Percentiles rank a stretch among this genome's conserved stretches.
These are phyloP conservation scores for Rhyacophila evoluta DNA, from an alignment of 2,888 invertebrate genomes.

Conservation along the genomic window DNA sequence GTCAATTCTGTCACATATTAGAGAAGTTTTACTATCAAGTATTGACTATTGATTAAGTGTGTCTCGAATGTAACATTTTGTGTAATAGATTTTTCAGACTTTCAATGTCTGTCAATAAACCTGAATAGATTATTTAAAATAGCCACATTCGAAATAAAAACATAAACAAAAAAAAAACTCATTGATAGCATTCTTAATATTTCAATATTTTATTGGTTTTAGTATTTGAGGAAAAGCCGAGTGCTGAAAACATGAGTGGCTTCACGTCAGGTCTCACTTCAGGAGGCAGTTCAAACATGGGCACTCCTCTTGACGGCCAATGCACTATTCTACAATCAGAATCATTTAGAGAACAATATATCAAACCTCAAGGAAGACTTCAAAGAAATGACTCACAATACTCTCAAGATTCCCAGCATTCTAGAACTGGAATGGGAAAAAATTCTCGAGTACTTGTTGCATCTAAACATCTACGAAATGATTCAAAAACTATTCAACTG, in stretches of 20 bases:
- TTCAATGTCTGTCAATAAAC: no score
- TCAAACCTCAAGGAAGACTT: constrained; percentile 56
- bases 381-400: constrained; percentile 66
- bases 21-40: no score
- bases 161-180: no score
- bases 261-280: constrained; percentile 64
- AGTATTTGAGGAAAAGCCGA: constrained; percentile 83
- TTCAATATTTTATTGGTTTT: constrained; percentile 55
- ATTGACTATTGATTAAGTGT: no score
- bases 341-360: constrained; percentile 55
- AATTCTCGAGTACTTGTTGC: constrained; percentile 67
- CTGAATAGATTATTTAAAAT: no score
- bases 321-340: constrained; percentile 54
- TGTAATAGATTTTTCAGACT: no score
- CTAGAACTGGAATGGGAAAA: constrained; percentile 56
- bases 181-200: no score
- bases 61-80: no score
- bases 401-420: constrained; percentile 59
- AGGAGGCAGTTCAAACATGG: constrained; percentile 63
- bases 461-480: constrained; percentile 71
- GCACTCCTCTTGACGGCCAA: constrained; percentile 62
- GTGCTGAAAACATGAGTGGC: constrained; percentile 68
- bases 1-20: no score
- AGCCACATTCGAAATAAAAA: no score
- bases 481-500: constrained; percentile 75